Evolutionary conservation across 2,113 vertebrate genomes (phyloP), one percentile per base, ranked within the genome.

Genomic region (Dipodomys stephensi): DNA sequence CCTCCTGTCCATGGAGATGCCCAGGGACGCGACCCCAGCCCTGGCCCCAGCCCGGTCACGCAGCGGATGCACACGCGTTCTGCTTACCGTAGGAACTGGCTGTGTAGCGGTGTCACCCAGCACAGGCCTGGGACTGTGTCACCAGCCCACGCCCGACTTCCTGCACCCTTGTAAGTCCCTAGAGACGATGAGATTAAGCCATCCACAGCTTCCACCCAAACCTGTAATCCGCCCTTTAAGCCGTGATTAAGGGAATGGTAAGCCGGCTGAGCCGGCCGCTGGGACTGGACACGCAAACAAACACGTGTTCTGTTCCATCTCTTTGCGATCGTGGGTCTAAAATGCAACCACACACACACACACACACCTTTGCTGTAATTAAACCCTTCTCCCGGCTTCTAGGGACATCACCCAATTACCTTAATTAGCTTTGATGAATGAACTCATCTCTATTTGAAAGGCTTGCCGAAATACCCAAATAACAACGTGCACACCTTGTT

Each of bases 341-440:
- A 71, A 22, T 35, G 86, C 28, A 83, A 57, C 4, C 53, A 16
- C 53, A 16, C 53, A 85, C 6, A 69, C 68, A 28, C 18, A 83
- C 7, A 49, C 25, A 83, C 49, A 74, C 65, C 67, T 35, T 74
- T 62, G 35, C 53, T 74, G 49, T 30, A 83, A 82, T 86, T 68
- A 82, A 92, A 80, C 49, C 79, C 18, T 80, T 83, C 57, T 60
- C 83, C 62, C 27, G 62, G 46, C 30, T 83, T 79, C 65, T 39
- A 82, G 69, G n/a, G 60, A 53, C 53, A 32, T 35, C 68, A 49
- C 2, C 8, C 77, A 69, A 65, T 77, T 87, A 83, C 44, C n/a
- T 76, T 35, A 87, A 74, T 86, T 86, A 81, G 28, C 28, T 85
- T 53, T 30, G 11, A 72, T 92, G 44, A 82, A 81, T 78, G 30